A percentile compares a stretch with the other conserved stretches of the same genome.
Evolutionary conservation across 2,113 vertebrate species (phyloP).

Genomic region (Cyphomyrus plagiostoma): DNA sequence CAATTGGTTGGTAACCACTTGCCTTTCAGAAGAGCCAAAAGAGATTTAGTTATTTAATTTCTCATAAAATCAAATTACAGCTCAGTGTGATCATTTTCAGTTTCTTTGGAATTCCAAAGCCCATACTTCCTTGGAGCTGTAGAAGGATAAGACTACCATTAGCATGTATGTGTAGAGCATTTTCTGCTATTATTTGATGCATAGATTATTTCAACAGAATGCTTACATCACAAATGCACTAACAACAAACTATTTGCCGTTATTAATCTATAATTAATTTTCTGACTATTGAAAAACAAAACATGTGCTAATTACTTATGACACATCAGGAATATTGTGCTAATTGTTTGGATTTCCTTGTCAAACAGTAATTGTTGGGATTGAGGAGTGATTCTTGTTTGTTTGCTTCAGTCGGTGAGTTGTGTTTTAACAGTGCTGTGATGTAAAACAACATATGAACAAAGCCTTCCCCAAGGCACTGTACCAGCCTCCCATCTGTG

Average conservation of each 20-base stretch:
- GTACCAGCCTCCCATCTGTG: neutral
- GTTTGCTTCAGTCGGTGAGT: slow-evolving; percentile 12
- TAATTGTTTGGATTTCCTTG: neutral
- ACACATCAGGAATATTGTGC: neutral
- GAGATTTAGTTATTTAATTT: neutral
- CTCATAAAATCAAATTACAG: neutral
- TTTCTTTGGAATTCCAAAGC: neutral
- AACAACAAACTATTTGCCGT: neutral
- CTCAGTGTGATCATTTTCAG: neutral
- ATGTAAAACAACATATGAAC: slow-evolving; percentile 26
- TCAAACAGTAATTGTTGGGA: neutral
- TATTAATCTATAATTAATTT: neutral
- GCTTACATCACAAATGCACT: neutral
- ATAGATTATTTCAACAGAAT: neutral
- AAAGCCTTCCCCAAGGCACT: neutral
- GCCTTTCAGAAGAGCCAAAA: neutral
- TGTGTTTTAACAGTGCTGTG: neutral
- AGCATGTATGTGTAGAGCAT: neutral
- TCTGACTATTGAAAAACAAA: neutral
- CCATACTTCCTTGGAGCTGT: neutral
- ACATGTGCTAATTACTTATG: neutral
- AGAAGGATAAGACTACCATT: neutral
- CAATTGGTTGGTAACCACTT: neutral
- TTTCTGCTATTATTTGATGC: neutral
- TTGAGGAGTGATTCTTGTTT: neutral